Evolutionary conservation across 2,113 vertebrate genomes (phyloP), one percentile per base, ranked within the genome.

Genomic region (Microtus richardsoni): DNA sequence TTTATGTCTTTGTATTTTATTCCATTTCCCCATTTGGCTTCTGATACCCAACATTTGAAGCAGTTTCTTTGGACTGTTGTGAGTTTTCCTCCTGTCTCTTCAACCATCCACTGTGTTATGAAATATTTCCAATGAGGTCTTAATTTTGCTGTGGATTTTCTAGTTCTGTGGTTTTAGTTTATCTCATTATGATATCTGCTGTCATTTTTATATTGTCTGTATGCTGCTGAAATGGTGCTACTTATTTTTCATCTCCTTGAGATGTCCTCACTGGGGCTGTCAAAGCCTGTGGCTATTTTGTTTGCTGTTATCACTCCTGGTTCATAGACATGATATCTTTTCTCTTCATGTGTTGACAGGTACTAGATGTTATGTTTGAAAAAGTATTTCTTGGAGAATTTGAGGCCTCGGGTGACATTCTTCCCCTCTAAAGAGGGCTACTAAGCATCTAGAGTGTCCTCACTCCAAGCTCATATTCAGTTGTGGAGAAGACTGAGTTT

Each of bases 91-190:
- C 30, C 22, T 54, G 13, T 47, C 28, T 73, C 26, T 84, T 73
- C 21, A 33, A 2, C 26, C 66, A 6, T 30, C 47, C 6, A 44
- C 13, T 52, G 12, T 84, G 7, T 66, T 79, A 39, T 78, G 71
- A 73, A 60, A 68, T 68, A 24, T 66, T 39, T 5, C 7, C 44
- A n/a, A 1, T 79, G 54, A 66, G 58, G 52, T 88, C n/a, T 89
- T 78, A 73, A 84, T 91, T 92, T 96, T 89, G 11, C 14, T 64
- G 44, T 26, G 17, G 2, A 88, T 47, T 91, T 97, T 90, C n/a
- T 75, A 83, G 44, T 84, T 41, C 6, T 84, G 39, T 1, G 30
- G 90, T 97, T 91, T 93, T 39, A 83, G 14, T 87, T 54, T 71
- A 39, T 70, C 47, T 87, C 26, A 82, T 96, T 95, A 83, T 17